A percentile compares a stretch with the other conserved stretches of the same genome.
Conservation (phyloP, 53 echinoderm and acorn worm genomes). For the Apostichopus leukothele region DNA sequence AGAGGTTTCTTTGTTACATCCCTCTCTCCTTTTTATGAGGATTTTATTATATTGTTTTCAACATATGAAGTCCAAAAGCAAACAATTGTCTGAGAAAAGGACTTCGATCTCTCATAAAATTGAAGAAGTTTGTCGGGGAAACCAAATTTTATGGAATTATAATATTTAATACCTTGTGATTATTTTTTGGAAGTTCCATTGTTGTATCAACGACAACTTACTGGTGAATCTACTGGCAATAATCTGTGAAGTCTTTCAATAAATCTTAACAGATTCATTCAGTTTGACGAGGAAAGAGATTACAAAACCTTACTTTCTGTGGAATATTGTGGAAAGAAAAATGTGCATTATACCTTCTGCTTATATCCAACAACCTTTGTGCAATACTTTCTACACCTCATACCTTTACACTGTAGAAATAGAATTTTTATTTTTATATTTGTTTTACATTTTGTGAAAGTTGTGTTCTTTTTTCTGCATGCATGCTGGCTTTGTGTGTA, state of each 20-base stretch:
- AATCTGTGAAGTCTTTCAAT: neutral
- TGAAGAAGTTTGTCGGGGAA: neutral
- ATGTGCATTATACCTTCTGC: neutral
- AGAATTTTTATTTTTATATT: constrained; percentile 21
- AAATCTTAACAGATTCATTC: neutral
- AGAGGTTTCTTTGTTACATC: neutral
- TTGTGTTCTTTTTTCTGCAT: constrained; percentile 36
- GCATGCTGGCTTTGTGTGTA: constrained; percentile 29
- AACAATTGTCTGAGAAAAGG: neutral
- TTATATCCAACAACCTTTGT: neutral
- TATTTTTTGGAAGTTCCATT: neutral
- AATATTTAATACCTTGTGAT: neutral
- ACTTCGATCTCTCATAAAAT: neutral
- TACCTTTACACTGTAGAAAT: constrained; percentile 16
- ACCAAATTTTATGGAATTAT: neutral
- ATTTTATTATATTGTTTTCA: neutral
- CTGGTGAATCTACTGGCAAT: neutral
- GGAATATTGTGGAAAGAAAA: constrained; percentile 3
- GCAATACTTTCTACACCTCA: neutral
- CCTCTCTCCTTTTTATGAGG: neutral
- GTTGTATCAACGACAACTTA: neutral
- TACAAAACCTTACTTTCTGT: neutral
- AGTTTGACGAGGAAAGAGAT: neutral
- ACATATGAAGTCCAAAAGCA: constrained; percentile 9
- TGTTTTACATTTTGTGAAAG: constrained; percentile 6